Conservation (phyloP, 2,113 vertebrate genomes). For the Daboia siamensis region DNA sequence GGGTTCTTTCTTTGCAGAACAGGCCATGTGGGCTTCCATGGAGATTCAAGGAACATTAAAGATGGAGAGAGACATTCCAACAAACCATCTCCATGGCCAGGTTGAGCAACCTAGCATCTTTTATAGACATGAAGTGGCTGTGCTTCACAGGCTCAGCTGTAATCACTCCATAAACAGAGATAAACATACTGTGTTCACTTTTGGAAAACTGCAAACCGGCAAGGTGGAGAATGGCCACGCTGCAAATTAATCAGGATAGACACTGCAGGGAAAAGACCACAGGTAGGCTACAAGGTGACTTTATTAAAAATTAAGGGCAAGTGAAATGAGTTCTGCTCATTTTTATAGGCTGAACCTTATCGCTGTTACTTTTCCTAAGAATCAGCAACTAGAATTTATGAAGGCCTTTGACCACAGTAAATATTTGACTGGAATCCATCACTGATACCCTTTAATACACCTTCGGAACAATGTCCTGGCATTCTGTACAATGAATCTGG, state of each 20-base stretch:
- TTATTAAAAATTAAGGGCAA: constrained; percentile 56
- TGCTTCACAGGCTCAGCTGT: constrained; percentile 63
- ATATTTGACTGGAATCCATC: background rate
- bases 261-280: constrained; percentile 60
- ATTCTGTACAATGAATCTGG: background rate
- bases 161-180: constrained; percentile 66
- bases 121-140: constrained; percentile 40
- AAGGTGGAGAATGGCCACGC: constrained; percentile 56
- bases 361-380: background rate
- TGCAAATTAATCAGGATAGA: constrained; percentile 54
- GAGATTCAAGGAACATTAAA: background rate
- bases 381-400: background rate
- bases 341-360: background rate
- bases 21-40: background rate
- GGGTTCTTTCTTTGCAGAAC: background rate
- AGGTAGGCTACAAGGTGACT: constrained; percentile 52
- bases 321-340: constrained; percentile 31
- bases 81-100: background rate
- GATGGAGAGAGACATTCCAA: background rate
- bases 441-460: background rate
- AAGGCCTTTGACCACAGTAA: background rate
- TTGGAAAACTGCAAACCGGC: constrained; percentile 63
- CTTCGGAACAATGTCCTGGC: background rate
- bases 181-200: constrained; percentile 66
- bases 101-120: constrained; percentile 36